phyloP scores from a whole-genome alignment of 1,140 invertebrate species.

The Drosophila miranda region DNA sequence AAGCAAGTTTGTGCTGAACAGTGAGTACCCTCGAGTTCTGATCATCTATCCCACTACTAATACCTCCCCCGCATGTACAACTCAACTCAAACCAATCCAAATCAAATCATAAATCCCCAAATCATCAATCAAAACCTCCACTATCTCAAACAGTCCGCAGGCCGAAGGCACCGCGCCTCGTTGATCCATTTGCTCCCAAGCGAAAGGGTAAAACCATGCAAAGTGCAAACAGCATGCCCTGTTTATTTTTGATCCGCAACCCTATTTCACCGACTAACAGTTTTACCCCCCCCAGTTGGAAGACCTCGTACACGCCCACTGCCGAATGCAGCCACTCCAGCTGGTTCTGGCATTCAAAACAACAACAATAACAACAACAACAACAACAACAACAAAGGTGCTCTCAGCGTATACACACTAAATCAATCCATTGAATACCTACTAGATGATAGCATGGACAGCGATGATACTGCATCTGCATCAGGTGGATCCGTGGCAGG shows the following conservation, averaged over 20 bases:
- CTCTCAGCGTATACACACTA: constrained; percentile 50
- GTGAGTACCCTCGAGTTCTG: constrained; percentile 35
- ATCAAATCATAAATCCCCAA: neutral
- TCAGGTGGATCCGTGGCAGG: neutral
- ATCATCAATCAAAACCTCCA: constrained; percentile 10
- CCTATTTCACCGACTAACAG: constrained; percentile 64
- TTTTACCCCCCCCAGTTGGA: constrained; percentile 72
- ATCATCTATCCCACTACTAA: constrained; percentile 10
- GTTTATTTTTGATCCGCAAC: constrained; percentile 3
- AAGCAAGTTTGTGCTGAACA: constrained; percentile 59
- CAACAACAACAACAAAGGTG: too few relatives aligned
- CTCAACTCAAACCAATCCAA: neutral
- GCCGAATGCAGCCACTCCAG: too few relatives aligned
- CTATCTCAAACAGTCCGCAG: constrained; percentile 34
- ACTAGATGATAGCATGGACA: constrained; percentile 60
- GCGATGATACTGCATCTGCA: constrained; percentile 36
- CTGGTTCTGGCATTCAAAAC: too few relatives aligned
- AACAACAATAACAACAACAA: too few relatives aligned
- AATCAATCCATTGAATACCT: constrained; percentile 78
- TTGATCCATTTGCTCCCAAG: constrained; percentile 79
- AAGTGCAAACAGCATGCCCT: neutral
- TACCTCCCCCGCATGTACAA: constrained; percentile 23
- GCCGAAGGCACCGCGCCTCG: constrained; percentile 61
- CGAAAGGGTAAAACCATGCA: constrained; percentile 70
- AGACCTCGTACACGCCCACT: constrained; percentile 81